These are phyloP conservation scores for Stichopus horrens DNA, from an alignment of 53 echinoderm and acorn worm species.

Conservation along the genomic window DNA sequence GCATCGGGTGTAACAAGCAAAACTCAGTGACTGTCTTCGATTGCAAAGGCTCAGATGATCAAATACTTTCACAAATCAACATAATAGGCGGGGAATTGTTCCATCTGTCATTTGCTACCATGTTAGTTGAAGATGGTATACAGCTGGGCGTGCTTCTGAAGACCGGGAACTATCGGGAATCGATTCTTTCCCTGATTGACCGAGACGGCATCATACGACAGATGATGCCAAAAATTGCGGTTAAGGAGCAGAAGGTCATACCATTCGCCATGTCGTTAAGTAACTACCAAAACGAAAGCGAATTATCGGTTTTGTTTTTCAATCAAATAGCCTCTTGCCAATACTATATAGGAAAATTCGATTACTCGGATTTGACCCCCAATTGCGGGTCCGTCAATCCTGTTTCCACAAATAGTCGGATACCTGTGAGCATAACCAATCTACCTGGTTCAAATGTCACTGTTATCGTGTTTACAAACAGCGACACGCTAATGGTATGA, in stretches of 20 bases:
- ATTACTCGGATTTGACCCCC: conserved; percentile 10
- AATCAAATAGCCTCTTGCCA: conserved; percentile 23
- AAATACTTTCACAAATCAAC: not conserved
- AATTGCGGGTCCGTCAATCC: not conserved
- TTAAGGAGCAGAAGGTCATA: conserved; percentile 13
- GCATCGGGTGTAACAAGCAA: not conserved
- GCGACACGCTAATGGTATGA: conserved; percentile 12
- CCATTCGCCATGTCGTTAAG: not conserved
- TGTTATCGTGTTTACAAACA: not conserved
- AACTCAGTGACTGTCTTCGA: not conserved
- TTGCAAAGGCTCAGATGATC: not conserved
- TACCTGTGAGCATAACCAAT: conserved; percentile 14
- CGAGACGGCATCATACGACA: conserved; percentile 15
- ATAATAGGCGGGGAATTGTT: not conserved
- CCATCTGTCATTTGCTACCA: conserved; percentile 21
- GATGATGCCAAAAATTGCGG: conserved; percentile 14
- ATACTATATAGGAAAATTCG: conserved; percentile 18
- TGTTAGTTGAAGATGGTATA: not conserved
- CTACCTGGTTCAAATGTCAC: not conserved
- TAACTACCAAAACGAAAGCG: not conserved
- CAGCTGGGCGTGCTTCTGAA: conserved; percentile 20
- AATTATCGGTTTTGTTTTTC: conserved; percentile 10
- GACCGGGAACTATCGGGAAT: not conserved
- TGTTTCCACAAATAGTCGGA: not conserved
- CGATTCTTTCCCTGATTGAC: not conserved